Evolutionary conservation across 1,140 invertebrate genomes (phyloP).

Genomic region (Trigoniulus corallinus): DNA sequence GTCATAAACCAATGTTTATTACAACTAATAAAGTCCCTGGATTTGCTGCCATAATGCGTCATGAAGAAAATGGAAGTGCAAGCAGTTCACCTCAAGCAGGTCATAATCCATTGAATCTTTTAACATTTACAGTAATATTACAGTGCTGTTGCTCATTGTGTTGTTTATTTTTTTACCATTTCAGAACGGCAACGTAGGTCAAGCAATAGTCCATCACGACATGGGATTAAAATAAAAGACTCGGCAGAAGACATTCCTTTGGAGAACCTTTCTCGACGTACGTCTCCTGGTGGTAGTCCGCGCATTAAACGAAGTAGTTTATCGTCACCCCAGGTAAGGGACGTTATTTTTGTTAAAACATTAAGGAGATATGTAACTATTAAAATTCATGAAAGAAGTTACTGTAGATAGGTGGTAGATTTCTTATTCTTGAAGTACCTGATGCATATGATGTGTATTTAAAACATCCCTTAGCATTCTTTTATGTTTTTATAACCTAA

Average conservation of each 20-base stretch:
- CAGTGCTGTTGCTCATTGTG: not conserved
- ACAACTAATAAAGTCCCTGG: slow-evolving; percentile 41
- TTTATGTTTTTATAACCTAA: not conserved
- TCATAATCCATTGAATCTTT: not conserved
- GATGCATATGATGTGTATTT: not conserved
- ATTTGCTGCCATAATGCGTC: slow-evolving; percentile 43
- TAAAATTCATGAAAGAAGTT: not conserved
- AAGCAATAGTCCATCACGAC: not conserved
- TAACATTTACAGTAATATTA: not conserved
- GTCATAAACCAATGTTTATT: slow-evolving; percentile 37
- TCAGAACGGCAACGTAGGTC: not conserved
- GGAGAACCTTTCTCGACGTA: not conserved
- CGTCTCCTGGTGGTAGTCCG: not conserved
- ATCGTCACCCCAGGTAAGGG: not conserved
- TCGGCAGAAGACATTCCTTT: not conserved
- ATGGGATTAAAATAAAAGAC: not conserved
- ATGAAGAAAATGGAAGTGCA: slow-evolving; percentile 21
- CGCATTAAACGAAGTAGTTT: not conserved
- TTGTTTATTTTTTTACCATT: not conserved
- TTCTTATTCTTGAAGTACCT: not conserved
- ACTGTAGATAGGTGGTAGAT: not conserved
- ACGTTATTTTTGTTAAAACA: not conserved
- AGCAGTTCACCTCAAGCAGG: not conserved
- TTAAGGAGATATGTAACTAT: not conserved
- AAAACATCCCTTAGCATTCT: not conserved